Conservation (phyloP, 1,140 invertebrate species). For the Megalonaias nervosa region DNA sequence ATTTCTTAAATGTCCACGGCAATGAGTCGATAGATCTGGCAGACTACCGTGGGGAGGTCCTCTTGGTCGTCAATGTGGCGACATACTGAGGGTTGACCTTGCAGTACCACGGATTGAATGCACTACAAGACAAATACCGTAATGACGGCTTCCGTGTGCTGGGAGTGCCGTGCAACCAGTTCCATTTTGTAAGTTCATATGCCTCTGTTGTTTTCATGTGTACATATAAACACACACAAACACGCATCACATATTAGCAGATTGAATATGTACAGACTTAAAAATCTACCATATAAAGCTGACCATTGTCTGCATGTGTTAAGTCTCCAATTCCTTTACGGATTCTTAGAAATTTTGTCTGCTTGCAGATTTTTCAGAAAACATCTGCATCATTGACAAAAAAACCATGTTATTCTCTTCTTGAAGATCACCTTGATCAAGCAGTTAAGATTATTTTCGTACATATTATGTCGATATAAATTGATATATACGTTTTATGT, state of each 20-base stretch:
- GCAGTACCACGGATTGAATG: constrained; percentile 67
- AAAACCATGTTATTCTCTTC: no score
- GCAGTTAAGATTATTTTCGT: no score
- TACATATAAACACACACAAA: neutral
- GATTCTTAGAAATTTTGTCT: no score
- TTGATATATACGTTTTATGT: no score
- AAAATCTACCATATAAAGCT: neutral
- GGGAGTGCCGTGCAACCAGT: constrained; percentile 76
- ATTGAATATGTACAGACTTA: neutral
- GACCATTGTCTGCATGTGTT: neutral
- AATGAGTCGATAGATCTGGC: constrained; percentile 28
- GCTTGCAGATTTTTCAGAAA: neutral
- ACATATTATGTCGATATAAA: no score
- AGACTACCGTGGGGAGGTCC: constrained; percentile 59
- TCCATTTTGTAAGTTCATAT: constrained; percentile 63
- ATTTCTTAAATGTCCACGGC: constrained; percentile 22
- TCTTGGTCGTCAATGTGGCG: constrained; percentile 74
- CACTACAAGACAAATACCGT: constrained; percentile 49
- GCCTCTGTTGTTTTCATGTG: no score
- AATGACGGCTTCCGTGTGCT: constrained; percentile 68
- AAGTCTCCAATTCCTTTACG: neutral
- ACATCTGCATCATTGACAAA: neutral
- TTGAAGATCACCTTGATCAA: no score
- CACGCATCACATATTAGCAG: neutral
- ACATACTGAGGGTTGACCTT: constrained; percentile 71